Base-by-base conservation (phyloP, 2,113 vertebrate species). In the Neotoma lepida region DNA sequence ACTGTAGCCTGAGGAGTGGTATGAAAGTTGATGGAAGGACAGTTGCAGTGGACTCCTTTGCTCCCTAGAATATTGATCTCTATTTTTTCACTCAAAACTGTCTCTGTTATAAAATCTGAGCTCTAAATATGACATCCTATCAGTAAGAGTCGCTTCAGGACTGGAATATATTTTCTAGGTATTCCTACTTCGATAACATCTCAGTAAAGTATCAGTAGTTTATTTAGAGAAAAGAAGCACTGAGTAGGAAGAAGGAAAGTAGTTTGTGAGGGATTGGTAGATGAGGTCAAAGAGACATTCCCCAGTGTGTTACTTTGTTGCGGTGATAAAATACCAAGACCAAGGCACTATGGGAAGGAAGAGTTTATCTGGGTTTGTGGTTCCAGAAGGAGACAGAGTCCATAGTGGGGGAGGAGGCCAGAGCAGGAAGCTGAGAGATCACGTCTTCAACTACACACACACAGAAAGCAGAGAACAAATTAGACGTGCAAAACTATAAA, bases 41-140 rank as follows among this genome's bases (percentile, higher is more conserved):
- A 54, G 44, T 39, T 74, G 56, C 20, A 44, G n/a, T 41, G 82
- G 35, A 12, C 28, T 14, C 8, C 41, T 54, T 22, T 44, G 56
- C 56, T 89, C 18, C 20, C 30, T 56, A 46, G 28, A 49, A 64
- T 46, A 77, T 4, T n/a, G 20, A 20, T 66, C 13, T 81, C 8
- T 92, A 2, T 9, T 2, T 63, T 89, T 93, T 58, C 71, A 46
- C 74, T 81, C 26, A 61, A 84, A 68, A 61, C 30, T 46, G 33
- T 90, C 26, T 87, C 58, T 24, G 6, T 33, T 88, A 26, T 80
- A 78, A 93, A 91, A 80, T 33, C 81, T 91, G 66, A 91, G 30
- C n/a, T 14, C 5, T 78, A 33, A 33, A 4, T 80, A 35, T 74
- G 58, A 80, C 88, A 78, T 28, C 12, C 18, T 15, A 30, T 77